Evolutionary conservation across 2,113 vertebrate species (phyloP), one percentile per base, ranked within the genome.

Genomic region (Lanius collurio): DNA sequence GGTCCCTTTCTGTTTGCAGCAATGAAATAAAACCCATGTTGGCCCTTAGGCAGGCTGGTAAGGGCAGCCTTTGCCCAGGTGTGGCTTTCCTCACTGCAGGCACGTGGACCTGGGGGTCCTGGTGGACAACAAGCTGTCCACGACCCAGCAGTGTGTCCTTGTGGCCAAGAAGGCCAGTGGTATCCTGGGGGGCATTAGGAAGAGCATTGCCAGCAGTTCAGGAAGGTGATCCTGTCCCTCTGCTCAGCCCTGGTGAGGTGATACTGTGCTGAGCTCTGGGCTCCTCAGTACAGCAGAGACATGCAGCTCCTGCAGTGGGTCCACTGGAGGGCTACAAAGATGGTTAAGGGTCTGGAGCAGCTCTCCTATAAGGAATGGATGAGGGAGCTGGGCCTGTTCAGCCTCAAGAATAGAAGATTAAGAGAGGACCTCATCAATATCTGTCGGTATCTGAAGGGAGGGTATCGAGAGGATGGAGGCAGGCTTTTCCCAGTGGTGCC

Each of bases 311-410:
- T 69, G 70, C 26, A 55, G 8, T 39, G 49, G 26, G 21, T 42
- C 63, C 10, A 16, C 21, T 13, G 12, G 47, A 62, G 26, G 26
- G 10, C 26, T 55, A 2, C 8, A 7, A 60, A 55, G 21, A 35
- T 41, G 20, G 8, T 13, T 39, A 26, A 52, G 16, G 37, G 24
- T 47, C 70, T 55, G 47, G 30, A 55, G 11, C n/a, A 56, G 11
- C 41, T 31, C 41, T 69, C 21, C 50, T 47, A 1, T 13, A 6
- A 69, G 30, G 12, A 5, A 60, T 0, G 17, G 0, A 0, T 53
- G 62, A 68, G 14, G 17, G 16, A 89, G 21, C 30, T 22, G 55
- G 24, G 35, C 11, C 30, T 1, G 9, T 1, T 75, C 20, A 55
- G 6, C 10, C 39, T 89, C 4, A 13, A 60, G 69, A 68, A 53